A percentile compares a stretch with the other conserved stretches of the same genome.
Evolutionary conservation across 2,888 invertebrate genomes (phyloP).

Genomic region (Myopa tessellatipennis): DNA sequence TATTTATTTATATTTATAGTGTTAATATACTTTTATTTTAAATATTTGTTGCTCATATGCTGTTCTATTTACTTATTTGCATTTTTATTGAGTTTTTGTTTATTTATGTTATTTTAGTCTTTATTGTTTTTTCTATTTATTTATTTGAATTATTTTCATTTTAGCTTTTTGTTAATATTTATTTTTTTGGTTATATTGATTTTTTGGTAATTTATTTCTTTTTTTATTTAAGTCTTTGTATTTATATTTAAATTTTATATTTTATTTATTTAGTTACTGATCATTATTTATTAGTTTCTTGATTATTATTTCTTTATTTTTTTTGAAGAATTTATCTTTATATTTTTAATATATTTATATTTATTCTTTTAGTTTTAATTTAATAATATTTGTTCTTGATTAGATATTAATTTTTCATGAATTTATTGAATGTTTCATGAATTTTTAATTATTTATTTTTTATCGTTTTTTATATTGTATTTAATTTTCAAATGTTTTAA

Average conservation of each 20-base stretch:
- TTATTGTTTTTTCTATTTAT: slow-evolving; percentile 42
- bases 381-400: not conserved
- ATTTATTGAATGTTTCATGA: not conserved
- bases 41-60: not conserved
- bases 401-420: not conserved
- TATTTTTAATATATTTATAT: slow-evolving; percentile 20
- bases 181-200: slow-evolving; percentile 17
- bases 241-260: not conserved
- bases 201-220: slow-evolving; percentile 2
- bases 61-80: not conserved
- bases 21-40: slow-evolving; percentile 46
- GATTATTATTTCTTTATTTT: not conserved
- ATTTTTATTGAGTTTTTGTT: not conserved
- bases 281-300: not conserved
- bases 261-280: not conserved
- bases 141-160: slow-evolving; percentile 37
- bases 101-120: slow-evolving; percentile 47
- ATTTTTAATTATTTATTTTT: no score
- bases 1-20: slow-evolving; percentile 52
- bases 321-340: not conserved
- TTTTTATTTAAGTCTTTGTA: not conserved
- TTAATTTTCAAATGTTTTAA: no score
- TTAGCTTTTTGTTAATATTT: slow-evolving; percentile 11
- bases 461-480: no score
- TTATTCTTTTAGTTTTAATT: slow-evolving; percentile 27